Evolutionary conservation across 1,140 invertebrate genomes (phyloP), one percentile per base, ranked within the genome.

Genomic region (Dendrolimus punctatus): DNA sequence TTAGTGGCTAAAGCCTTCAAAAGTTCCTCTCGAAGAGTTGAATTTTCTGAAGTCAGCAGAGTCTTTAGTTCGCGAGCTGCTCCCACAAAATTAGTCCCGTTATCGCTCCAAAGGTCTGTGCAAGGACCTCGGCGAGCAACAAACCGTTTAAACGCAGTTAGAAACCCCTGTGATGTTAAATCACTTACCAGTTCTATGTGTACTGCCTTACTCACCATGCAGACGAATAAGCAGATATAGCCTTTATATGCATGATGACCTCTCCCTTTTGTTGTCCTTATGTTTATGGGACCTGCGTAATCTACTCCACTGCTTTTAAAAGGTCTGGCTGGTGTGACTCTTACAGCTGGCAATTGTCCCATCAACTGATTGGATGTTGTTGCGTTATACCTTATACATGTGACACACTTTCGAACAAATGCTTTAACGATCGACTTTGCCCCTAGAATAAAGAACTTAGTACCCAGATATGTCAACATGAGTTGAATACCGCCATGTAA

Each of bases 401-500:
- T 23, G 8, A 42, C 49, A 23, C 49, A 51, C 6, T 51, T 42
- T 2, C 40, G 39, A 8, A 42, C 6, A 10, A 23, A 23, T 6
- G 9, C 8, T 36, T 36, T 41, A 5, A 42, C 40, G 6, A 42
- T 5, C 5, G 6, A 23, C 23, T 51, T 51, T 6, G 10, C 40
- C 8, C 6, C 4, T 5, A 42, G 4, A 4, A 51, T 41, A 40
- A 40, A 51, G 10, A 42, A 51, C n/a, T 44, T 40, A 0, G 45
- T 36, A 4, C 46, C 23, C n/a, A 53, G 8, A 42, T 47, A 53
- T 37, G 41, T 47, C 6, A 47, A 8, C 45, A 48, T 54, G 5
- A 54, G 7, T 40, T 45, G 39, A 6, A 46, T 39, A 2, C 52
- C 52, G n/a, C 52, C 52, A 46, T 54, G 52, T 6, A 54, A n/a